Base-by-base conservation (phyloP, 2,888 invertebrate species). In the Luffia ferchaultella region DNA sequence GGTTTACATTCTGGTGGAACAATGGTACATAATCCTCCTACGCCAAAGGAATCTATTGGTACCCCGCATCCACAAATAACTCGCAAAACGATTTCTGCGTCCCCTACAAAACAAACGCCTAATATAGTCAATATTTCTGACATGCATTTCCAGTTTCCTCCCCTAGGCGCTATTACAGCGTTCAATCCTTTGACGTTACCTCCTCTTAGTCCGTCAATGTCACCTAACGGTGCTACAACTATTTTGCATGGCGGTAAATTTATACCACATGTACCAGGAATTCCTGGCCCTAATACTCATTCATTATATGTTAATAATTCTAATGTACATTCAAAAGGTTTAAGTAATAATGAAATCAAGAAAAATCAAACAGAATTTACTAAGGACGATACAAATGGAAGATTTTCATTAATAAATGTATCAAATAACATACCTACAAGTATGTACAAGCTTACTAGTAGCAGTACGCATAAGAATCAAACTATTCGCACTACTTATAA, bases 231-330 rank as follows among this genome's bases (percentile, higher is more conserved):
- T 12, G 85, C 89, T 44, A 79, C 87, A n/a, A 87, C 86, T 20
- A 89, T 89, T 55, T 68, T 89, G 45, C 89, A 89, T 58, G 88
- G 86, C 16, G 92, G 91, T 18, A 92, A 92, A 68, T 76, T 90
- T n/a, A 91, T 95, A 63, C 91, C 93, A 0, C 91, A 93, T 68
- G 93, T 95, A 12, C 94, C 94, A 3, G 95, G 94, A 15, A 95
- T 95, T 73, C 94, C 95, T 0, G 94, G 94, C 9, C 95, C 94
- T 2, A 89, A 89, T 58, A 87, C 88, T 30, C 69, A 90, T 19
- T 73, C 78, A 18, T 65, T 83, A 44, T 85, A 66, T 57, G 62
- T 70, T 47, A 70, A 65, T 50, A 74, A 64, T 59, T 42, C 63
- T 46, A 67, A 60, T 57, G 18, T 60, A 43, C 60, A 65, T 49